Conservation (phyloP, 2,888 invertebrate genomes). For the Andrena fulva region DNA sequence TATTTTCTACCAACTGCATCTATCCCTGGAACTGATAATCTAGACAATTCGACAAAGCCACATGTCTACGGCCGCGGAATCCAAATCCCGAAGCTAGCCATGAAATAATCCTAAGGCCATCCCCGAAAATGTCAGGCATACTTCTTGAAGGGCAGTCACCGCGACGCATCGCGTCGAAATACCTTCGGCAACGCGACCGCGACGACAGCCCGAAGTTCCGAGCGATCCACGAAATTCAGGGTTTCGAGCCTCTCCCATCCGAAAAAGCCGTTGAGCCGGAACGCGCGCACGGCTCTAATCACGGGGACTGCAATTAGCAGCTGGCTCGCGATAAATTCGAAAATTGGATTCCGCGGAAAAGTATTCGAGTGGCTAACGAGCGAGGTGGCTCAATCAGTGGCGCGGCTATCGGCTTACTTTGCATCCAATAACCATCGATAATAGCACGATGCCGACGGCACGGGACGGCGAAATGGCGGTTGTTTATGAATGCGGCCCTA, state of each 20-base stretch:
- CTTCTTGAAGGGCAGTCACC: conserved; percentile 10
- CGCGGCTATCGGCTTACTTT: conserved; percentile 19
- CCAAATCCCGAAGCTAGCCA: conserved; percentile 1
- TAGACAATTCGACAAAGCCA: conserved; percentile 6
- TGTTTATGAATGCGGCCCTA: conserved; percentile 68
- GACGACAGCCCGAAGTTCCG: background rate
- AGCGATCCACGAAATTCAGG: background rate
- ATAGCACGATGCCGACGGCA: conserved; percentile 22
- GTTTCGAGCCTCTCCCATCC: background rate
- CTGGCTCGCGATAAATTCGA: conserved; percentile 14
- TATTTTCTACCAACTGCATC: too few species aligned
- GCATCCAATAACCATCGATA: conserved; percentile 50
- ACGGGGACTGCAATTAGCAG: conserved; percentile 27
- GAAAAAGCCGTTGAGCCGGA: conserved; percentile 11
- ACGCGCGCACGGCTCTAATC: conserved; percentile 16
- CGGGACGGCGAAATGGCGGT: conserved; percentile 30
- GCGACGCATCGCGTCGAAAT: background rate
- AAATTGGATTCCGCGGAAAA: conserved; percentile 38
- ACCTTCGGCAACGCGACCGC: background rate
- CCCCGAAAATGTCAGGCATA: conserved; percentile 7
- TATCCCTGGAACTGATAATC: too few species aligned
- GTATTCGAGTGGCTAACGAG: conserved; percentile 26
- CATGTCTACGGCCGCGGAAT: background rate
- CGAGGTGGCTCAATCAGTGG: conserved; percentile 41
- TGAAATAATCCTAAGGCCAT: conserved; percentile 4